Base-by-base conservation (phyloP, 2,797 vertebrate species). In the Pangasius djambal region DNA sequence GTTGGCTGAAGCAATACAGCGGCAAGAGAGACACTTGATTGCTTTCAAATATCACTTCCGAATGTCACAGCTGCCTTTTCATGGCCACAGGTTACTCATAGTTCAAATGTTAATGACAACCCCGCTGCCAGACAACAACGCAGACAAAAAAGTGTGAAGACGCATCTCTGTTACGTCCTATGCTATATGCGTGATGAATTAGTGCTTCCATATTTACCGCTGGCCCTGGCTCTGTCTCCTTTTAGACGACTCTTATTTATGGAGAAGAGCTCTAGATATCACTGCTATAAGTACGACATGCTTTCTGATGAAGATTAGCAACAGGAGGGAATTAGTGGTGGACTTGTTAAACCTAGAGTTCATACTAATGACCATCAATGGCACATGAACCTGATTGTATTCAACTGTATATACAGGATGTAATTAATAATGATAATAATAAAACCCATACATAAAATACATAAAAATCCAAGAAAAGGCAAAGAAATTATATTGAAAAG, bases 21-120 rank as follows among this genome's bases (percentile, higher is more conserved):
- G 59, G 87, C 69, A 87, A 85, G 55, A 86, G 86, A 88, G 83
- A 86, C 83, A 83, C 79, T 90, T 87, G 88, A 92, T 89, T 89
- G 88, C 86, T 91, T 91, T 87, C 82, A 88, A 91, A 91, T 82
- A 78, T 90, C 86, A 77, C 34, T 67, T 85, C 79, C 40, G 61
- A 89, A 92, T 91, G 84, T 90, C 88, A 87, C 75, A 74, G 57
- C 65, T 37, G 65, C 52, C 75, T 88, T 89, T 79, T 82, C 72
- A 61, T 72, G 59, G 59, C 52, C 52, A 20, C 55, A 86, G 91
- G 85, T 88, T 86, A 57, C 86, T 74, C 65, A 70, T 52, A 85
- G 83, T 69, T 85, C 61, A 84, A 67, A 83, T 85, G 52, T 69
- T 85, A 70, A 84, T 40, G 57, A 82, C 79, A 34, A 8, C 12